phyloP scores from a whole-genome alignment of 2,113 vertebrate species.

The Eonycteris spelaea region DNA sequence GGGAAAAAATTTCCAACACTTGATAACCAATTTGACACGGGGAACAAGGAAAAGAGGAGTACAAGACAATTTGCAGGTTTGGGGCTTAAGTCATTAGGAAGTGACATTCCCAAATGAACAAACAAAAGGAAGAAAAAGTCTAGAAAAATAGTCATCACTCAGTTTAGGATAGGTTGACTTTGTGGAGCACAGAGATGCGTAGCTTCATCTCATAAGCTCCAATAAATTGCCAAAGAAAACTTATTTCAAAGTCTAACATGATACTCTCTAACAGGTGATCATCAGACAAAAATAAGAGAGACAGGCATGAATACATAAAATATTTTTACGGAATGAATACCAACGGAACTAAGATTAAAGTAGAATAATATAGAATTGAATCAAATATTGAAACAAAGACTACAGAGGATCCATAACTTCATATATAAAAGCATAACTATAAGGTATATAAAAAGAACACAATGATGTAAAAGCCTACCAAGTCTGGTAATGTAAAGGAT shows the following conservation, averaged over 20 bases:
- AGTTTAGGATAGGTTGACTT: background rate
- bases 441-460: background rate
- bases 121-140: background rate
- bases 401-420: background rate
- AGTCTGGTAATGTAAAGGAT: background rate
- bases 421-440: background rate
- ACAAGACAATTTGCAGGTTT: background rate
- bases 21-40: background rate
- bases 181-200: fast-evolving
- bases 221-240: background rate
- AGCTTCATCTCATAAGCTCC: background rate
- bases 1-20: background rate
- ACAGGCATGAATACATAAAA: background rate
- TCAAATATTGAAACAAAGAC: background rate
- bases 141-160: background rate
- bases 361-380: background rate
- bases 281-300: background rate
- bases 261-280: background rate
- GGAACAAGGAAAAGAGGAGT: background rate
- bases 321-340: background rate
- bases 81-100: background rate
- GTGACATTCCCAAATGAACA: background rate
- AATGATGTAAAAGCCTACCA: background rate
- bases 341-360: slow-evolving; percentile 8
- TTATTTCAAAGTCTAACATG: background rate